These are phyloP conservation scores for Drosophila sucinea DNA, from an alignment of 1,140 invertebrate species.

Conservation along the genomic window DNA sequence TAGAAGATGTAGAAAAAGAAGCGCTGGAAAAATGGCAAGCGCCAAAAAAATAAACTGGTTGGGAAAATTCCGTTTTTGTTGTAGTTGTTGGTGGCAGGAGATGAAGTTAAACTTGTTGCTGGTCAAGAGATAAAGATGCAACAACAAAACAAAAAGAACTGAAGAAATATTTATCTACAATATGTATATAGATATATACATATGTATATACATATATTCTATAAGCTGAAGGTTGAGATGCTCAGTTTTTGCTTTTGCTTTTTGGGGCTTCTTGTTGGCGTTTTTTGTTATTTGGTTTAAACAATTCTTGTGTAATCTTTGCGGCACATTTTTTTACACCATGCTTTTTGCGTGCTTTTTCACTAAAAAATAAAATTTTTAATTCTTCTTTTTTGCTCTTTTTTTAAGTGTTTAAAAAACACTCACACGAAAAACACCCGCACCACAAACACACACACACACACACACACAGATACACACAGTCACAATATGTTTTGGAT, in stretches of 20 bases:
- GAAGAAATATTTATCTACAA: slow-evolving; percentile 16
- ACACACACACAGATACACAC: not conserved
- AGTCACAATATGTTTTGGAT: not conserved
- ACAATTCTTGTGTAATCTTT: slow-evolving; percentile 63
- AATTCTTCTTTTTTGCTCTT: slow-evolving; percentile 29
- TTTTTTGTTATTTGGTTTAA: slow-evolving; percentile 60
- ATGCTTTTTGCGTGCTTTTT: slow-evolving; percentile 59
- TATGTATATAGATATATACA: slow-evolving; percentile 4
- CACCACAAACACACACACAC: slow-evolving; percentile 30
- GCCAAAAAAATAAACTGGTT: slow-evolving; percentile 70
- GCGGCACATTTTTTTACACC: slow-evolving; percentile 70
- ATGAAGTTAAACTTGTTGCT: slow-evolving; percentile 43
- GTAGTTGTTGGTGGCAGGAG: slow-evolving; percentile 20
- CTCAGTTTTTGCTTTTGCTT: slow-evolving; percentile 10
- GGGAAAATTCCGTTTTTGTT: slow-evolving; percentile 62
- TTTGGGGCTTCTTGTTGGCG: slow-evolving; percentile 24
- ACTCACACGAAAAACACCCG: slow-evolving; percentile 28
- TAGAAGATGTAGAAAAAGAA: slow-evolving; percentile 24
- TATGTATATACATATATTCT: slow-evolving; percentile 24
- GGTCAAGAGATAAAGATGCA: slow-evolving; percentile 36
- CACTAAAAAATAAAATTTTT: slow-evolving; percentile 42
- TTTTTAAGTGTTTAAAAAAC: slow-evolving; percentile 29
- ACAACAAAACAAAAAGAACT: slow-evolving; percentile 36
- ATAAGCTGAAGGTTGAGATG: slow-evolving; percentile 58
- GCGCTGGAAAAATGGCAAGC: slow-evolving; percentile 76